phyloP scores from a whole-genome alignment of 2,113 vertebrate species.

The Barbus barbus region DNA sequence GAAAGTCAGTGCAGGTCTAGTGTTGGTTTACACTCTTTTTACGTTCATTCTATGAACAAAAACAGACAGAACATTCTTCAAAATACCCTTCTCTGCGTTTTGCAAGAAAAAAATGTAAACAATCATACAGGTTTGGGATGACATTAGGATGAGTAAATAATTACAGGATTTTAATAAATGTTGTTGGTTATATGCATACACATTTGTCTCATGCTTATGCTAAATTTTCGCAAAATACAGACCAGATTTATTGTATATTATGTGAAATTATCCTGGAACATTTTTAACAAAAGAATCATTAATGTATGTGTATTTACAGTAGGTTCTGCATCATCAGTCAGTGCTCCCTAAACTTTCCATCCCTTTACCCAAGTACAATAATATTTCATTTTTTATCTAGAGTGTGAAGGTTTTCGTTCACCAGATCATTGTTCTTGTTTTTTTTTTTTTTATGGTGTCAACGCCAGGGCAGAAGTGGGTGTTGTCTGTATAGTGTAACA shows the following conservation, averaged over 20 bases:
- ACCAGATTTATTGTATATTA: background rate
- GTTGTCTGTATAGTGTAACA: constrained; percentile 32
- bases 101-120: background rate
- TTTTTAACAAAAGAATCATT: background rate
- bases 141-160: background rate
- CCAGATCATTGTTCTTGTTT: constrained; percentile 9
- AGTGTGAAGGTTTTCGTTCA: background rate
- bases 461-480: constrained; percentile 10
- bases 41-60: background rate
- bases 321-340: background rate
- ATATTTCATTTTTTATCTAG: background rate
- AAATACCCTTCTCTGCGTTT: background rate
- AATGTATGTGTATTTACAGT: background rate
- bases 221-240: background rate
- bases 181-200: too few relatives aligned
- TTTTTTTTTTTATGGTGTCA: background rate
- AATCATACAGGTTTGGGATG: background rate
- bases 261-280: background rate
- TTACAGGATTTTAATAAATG: background rate
- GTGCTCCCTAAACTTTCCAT: constrained; percentile 43
- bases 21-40: too few relatives aligned
- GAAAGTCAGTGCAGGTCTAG: background rate
- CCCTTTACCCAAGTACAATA: background rate
- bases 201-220: constrained; percentile 33
- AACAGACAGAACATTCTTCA: background rate